Conservation (phyloP, 2,797 vertebrate species). For the Mustela erminea region DNA sequence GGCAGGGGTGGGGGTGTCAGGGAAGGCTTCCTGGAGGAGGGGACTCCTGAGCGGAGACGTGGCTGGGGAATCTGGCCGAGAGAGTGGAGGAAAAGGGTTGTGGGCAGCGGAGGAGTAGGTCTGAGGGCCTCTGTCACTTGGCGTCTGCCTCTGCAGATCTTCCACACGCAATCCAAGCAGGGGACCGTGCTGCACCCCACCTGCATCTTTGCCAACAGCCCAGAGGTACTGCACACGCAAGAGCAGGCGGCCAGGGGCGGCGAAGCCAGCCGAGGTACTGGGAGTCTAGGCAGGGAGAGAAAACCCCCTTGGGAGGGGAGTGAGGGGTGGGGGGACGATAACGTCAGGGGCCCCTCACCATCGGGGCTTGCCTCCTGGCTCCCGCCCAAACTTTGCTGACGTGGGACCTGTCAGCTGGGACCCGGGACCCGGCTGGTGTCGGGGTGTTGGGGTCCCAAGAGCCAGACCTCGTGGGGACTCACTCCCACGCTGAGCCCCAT, state of each 20-base stretch:
- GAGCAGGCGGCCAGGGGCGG: constrained; percentile 65
- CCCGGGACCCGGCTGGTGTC: no score
- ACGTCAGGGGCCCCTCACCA: fast-evolving
- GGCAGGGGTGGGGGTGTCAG: no score
- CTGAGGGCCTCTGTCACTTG: not conserved
- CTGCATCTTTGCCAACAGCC: constrained; percentile 92
- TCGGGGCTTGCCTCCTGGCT: not conserved
- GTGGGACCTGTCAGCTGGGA: no score
- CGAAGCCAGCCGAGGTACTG: not conserved
- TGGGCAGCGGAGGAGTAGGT: fast-evolving
- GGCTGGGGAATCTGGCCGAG: not conserved
- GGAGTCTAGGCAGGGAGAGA: fast-evolving
- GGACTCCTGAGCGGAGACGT: fast-evolving
- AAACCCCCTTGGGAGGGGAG: fast-evolving
- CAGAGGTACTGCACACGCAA: constrained; percentile 90
- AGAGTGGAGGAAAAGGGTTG: not conserved
- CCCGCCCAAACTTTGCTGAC: not conserved
- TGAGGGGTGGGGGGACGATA: fast-evolving
- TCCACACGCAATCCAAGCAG: constrained; percentile 95
- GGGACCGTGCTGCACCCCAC: constrained; percentile 95
- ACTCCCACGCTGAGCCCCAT: fast-evolving
- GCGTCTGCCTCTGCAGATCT: constrained; percentile 87
- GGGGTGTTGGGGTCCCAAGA: not conserved
- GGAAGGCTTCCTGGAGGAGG: not conserved
- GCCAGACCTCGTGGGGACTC: no score